Percentiles rank a stretch among this genome's conserved stretches.
These are phyloP conservation scores for Drosophila sturtevanti DNA, from an alignment of 1,140 invertebrate species.

Conservation along the genomic window DNA sequence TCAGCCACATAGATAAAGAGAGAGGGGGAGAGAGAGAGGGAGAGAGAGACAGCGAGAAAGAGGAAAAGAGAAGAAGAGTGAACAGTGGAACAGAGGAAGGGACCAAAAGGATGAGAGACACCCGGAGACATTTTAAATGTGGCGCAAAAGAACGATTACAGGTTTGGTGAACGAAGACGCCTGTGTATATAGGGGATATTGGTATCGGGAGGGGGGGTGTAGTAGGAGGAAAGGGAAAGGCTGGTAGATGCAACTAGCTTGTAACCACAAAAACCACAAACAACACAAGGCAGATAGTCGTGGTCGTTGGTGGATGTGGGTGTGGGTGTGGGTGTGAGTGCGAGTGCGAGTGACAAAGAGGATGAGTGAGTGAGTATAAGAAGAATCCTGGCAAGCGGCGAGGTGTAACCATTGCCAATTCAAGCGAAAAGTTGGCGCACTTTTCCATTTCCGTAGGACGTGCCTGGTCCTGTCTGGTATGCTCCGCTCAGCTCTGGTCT, in stretches of 20 bases:
- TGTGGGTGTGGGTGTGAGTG: conserved; percentile 35
- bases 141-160: conserved; percentile 79
- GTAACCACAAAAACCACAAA: conserved; percentile 61
- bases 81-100: background rate
- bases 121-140: conserved; percentile 80
- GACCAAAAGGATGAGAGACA: conserved; percentile 45
- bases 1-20: conserved; percentile 10
- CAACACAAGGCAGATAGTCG: conserved; percentile 13
- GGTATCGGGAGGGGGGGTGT: too few relatives aligned
- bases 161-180: conserved; percentile 36
- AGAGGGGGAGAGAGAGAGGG: background rate
- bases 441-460: conserved; percentile 76
- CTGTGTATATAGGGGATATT: too few relatives aligned
- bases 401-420: conserved; percentile 77
- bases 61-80: background rate
- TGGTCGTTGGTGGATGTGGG: background rate
- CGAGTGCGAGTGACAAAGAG: background rate
- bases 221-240: conserved; percentile 36
- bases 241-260: conserved; percentile 56
- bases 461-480: conserved; percentile 30
- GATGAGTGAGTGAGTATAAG: background rate
- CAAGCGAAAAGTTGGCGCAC: conserved; percentile 79
- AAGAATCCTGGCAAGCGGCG: conserved; percentile 33
- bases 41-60: background rate
- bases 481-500: background rate